A percentile compares a stretch with the other conserved stretches of the same genome.
Conservation (phyloP, 2,888 invertebrate genomes). For the Torymus texanus region DNA sequence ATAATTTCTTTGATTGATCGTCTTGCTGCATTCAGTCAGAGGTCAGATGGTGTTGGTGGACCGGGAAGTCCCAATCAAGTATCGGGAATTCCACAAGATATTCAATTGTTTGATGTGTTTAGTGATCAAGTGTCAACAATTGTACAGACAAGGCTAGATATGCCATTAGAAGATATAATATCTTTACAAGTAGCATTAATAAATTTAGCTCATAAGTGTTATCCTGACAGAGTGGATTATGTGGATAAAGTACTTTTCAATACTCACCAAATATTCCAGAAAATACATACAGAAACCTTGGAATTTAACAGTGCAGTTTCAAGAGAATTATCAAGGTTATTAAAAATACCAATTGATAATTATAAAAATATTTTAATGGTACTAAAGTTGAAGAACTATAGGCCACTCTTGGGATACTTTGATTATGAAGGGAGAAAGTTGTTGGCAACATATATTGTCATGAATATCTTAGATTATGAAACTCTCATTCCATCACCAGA, state of each 20-base stretch:
- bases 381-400: slow-evolving; percentile 90
- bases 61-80: slow-evolving; percentile 77
- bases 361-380: slow-evolving; percentile 94
- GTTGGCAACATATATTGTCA: slow-evolving; percentile 91
- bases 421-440: slow-evolving; percentile 91
- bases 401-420: slow-evolving; percentile 89
- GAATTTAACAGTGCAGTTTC: slow-evolving; percentile 90
- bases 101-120: slow-evolving; percentile 98
- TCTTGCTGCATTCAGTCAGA: slow-evolving; percentile 88
- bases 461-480: slow-evolving; percentile 92
- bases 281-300: slow-evolving; percentile 88
- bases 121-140: slow-evolving; percentile 97
- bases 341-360: slow-evolving; percentile 95
- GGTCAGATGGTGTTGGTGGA: slow-evolving; percentile 80
- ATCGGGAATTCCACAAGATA: slow-evolving; percentile 86
- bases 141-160: slow-evolving; percentile 94
- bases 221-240: slow-evolving; percentile 94
- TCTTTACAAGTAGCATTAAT: slow-evolving; percentile 95
- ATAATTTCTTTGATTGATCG: slow-evolving; percentile 97
- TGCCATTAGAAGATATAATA: slow-evolving; percentile 97
- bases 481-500: slow-evolving; percentile 91
- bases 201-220: slow-evolving; percentile 96
- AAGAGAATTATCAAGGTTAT: slow-evolving; percentile 92
- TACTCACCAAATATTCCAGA: slow-evolving; percentile 92
- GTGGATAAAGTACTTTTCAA: slow-evolving; percentile 96